Conservation (phyloP, 2,113 vertebrate species). For the Rhineura floridana region DNA sequence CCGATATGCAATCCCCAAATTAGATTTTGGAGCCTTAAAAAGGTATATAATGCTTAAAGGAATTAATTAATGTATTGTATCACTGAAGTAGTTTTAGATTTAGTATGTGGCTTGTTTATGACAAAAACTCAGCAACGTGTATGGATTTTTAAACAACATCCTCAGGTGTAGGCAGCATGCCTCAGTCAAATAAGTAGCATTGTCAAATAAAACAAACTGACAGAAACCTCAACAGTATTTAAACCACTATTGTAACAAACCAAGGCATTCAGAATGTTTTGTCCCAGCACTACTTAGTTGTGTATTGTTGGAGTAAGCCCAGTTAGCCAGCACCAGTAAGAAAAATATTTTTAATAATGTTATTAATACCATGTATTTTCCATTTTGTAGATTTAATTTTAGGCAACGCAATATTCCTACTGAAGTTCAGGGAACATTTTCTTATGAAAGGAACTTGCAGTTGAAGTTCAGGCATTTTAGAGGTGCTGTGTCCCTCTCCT, state of each 20-base stretch:
- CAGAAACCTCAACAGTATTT: conserved; percentile 54
- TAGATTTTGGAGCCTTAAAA: conserved; percentile 44
- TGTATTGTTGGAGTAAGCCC: conserved; percentile 5
- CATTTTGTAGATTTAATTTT: background rate
- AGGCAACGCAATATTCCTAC: background rate
- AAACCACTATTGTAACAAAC: conserved; percentile 49
- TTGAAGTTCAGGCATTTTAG: background rate
- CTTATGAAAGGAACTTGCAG: background rate
- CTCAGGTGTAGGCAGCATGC: conserved; percentile 64
- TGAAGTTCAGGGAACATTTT: background rate
- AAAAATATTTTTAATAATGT: conserved; percentile 14
- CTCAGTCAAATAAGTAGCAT: conserved; percentile 62
- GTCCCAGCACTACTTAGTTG: conserved; percentile 34
- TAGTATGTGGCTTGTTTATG: conserved; percentile 43
- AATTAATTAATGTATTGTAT: conserved; percentile 43
- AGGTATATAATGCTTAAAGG: conserved; percentile 23
- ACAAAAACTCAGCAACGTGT: conserved; percentile 62
- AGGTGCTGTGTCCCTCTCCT: background rate
- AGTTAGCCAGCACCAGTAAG: conserved; percentile 18
- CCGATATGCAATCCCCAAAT: conserved; percentile 64
- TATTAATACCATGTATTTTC: background rate
- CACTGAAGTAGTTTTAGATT: conserved; percentile 37
- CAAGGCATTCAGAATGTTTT: conserved; percentile 26
- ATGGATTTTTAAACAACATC: conserved; percentile 62
- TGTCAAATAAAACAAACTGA: conserved; percentile 66